Evolutionary conservation across 2,888 invertebrate genomes (phyloP).

Genomic region (Microplitis deprimator): DNA sequence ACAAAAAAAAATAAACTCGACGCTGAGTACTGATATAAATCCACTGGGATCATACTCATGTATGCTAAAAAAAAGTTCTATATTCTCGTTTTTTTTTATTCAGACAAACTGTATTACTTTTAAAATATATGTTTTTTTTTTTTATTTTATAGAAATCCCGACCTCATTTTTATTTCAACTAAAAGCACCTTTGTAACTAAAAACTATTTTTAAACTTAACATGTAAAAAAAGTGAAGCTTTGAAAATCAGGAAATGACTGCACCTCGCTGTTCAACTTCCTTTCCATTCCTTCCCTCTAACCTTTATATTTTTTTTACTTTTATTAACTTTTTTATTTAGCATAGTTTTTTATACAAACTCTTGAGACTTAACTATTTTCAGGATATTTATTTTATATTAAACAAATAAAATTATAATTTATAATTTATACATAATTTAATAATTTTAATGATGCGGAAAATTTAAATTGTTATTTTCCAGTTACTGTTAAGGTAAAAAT

Average conservation of each 20-base stretch:
- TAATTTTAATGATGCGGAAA: no score
- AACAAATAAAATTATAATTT: not conserved
- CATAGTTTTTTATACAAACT: not conserved
- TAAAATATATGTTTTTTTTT: not conserved
- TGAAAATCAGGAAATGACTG: conserved; percentile 1
- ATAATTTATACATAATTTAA: not conserved
- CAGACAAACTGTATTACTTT: not conserved
- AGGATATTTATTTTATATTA: not conserved
- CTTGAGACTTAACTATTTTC: not conserved
- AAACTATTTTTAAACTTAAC: not conserved
- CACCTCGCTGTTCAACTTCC: not conserved
- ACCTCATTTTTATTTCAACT: not conserved
- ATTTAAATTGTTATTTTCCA: no score
- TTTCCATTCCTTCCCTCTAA: not conserved
- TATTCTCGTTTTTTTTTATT: no score
- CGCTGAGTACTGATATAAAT: not conserved
- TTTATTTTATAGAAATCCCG: not conserved
- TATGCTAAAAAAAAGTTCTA: no score
- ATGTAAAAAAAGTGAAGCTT: not conserved
- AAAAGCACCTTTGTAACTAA: conserved; percentile 1
- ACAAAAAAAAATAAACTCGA: not conserved
- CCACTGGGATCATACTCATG: not conserved
- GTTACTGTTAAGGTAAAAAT: no score
- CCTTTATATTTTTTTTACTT: not conserved
- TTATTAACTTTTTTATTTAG: not conserved